These are phyloP conservation scores for Macquaria australasica DNA, from an alignment of 2,113 vertebrate genomes.

Conservation along the genomic window DNA sequence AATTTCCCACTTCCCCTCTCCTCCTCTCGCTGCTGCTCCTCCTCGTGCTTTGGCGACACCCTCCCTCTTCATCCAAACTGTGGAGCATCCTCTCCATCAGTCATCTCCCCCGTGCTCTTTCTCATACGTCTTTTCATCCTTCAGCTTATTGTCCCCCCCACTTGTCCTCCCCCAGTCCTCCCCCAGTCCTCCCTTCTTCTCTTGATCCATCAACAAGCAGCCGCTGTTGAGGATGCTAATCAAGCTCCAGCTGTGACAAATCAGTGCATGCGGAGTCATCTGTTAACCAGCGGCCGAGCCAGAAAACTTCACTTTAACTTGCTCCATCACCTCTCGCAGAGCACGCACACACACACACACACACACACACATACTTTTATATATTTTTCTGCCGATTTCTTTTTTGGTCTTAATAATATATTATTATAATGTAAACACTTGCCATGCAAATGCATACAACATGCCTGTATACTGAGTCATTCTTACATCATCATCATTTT, in stretches of 20 bases:
- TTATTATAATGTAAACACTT: constrained; percentile 7
- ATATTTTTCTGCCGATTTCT: neutral
- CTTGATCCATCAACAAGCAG: constrained; percentile 37
- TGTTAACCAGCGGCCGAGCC: constrained; percentile 8
- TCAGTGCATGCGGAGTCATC: constrained; percentile 40
- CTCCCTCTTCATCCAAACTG: neutral
- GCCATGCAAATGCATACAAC: constrained; percentile 14
- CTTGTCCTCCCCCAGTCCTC: constrained; percentile 19
- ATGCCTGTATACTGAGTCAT: constrained; percentile 29
- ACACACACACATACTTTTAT: neutral
- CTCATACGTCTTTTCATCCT: constrained; percentile 18
- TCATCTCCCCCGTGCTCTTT: constrained; percentile 36
- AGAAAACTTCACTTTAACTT: constrained; percentile 19
- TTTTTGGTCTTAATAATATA: neutral
- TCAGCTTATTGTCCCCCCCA: neutral
- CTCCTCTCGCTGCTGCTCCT: neutral
- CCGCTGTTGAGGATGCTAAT: constrained; percentile 50
- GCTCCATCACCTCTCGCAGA: constrained; percentile 11
- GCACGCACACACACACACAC: neutral
- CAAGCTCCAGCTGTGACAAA: constrained; percentile 67
- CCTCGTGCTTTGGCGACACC: neutral
- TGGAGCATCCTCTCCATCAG: constrained; percentile 39
- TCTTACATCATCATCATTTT: constrained; percentile 14
- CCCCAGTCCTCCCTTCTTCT: neutral
- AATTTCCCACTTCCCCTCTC: neutral